phyloP scores from a whole-genome alignment of 2,113 vertebrate genomes.

The Muntiacus reevesi region DNA sequence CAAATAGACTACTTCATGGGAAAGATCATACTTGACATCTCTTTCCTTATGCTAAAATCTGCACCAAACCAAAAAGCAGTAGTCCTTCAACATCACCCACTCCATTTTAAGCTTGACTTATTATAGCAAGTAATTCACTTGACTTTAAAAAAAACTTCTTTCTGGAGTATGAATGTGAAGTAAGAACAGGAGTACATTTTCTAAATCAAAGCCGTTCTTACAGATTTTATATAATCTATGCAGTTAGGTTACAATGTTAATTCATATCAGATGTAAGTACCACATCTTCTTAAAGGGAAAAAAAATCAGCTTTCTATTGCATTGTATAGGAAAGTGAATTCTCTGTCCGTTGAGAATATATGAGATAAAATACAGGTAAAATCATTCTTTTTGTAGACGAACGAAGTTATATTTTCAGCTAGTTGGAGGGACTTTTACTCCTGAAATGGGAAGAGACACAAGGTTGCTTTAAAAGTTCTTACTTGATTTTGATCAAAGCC shows the following conservation, averaged over 20 bases:
- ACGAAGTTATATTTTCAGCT: not conserved
- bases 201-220: not conserved
- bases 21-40: slow-evolving; percentile 28
- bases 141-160: not conserved
- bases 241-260: not conserved
- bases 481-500: not conserved
- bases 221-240: not conserved
- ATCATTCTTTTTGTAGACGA: not conserved
- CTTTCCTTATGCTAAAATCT: slow-evolving; percentile 2
- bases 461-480: not conserved
- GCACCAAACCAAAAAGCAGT: not conserved
- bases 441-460: not conserved
- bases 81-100: not conserved
- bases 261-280: not conserved
- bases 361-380: not conserved
- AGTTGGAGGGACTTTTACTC: not conserved
- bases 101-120: not conserved
- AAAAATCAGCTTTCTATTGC: not conserved
- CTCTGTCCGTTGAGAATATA: not conserved
- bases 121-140: not conserved
- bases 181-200: not conserved
- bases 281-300: not conserved
- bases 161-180: not conserved
- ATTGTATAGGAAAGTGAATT: not conserved
- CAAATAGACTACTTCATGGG: slow-evolving; percentile 24